Conservation (phyloP, 2,888 invertebrate genomes). For the Eupeodes latifasciatus region DNA sequence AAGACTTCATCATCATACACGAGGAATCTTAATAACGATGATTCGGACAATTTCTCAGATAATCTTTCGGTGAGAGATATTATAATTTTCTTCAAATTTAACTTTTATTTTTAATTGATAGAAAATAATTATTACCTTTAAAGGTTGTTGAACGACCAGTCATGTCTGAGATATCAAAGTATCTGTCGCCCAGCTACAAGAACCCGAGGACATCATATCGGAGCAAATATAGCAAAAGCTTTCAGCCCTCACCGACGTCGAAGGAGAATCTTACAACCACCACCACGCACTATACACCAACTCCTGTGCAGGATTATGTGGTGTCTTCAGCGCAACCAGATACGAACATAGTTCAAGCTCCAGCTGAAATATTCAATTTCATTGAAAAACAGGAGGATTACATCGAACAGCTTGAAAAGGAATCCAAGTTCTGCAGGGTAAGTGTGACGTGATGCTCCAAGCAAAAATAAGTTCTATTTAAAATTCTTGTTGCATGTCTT, state of each 20-base stretch:
- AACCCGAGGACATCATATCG: conserved; percentile 73
- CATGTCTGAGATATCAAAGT: conserved; percentile 84
- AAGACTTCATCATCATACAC: conserved; percentile 79
- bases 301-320: conserved; percentile 78
- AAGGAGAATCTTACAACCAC: conserved; percentile 81
- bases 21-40: conserved; percentile 83
- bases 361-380: conserved; percentile 90
- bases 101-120: not conserved
- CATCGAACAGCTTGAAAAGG: conserved; percentile 93
- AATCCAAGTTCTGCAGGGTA: conserved; percentile 92
- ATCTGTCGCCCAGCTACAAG: conserved; percentile 82
- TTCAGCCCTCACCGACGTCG: conserved; percentile 78
- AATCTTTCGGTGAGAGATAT: conserved; percentile 82
- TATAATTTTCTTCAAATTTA: not conserved
- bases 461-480: too few relatives aligned
- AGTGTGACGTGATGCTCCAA: conserved; percentile 20
- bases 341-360: conserved; percentile 84
- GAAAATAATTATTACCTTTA: not conserved
- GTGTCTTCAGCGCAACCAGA: conserved; percentile 80
- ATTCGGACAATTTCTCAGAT: conserved; percentile 86
- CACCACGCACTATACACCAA: conserved; percentile 78
- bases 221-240: conserved; percentile 71
- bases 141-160: conserved; percentile 83
- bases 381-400: conserved; percentile 95
- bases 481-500: not conserved